Base-by-base conservation (phyloP, 2,113 vertebrate genomes). In the Vombatus ursinus region DNA sequence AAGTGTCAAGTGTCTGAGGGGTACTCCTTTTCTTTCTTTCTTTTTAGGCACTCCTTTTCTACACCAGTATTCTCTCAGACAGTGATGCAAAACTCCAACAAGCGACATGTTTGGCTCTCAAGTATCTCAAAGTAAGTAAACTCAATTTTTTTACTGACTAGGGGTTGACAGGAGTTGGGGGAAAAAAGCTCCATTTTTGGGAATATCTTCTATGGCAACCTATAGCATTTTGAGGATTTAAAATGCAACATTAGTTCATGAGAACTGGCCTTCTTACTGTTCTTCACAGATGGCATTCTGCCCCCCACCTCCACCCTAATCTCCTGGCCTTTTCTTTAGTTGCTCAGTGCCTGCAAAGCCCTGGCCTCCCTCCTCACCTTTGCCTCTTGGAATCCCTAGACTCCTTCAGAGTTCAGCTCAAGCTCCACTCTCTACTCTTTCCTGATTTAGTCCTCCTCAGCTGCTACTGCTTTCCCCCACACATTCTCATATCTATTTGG, bases 61-160 rank as follows among this genome's bases (percentile, higher is more conserved):
- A 99, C 98, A 99, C 99, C 0, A 98, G 99, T 12, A 97, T 94
- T 95, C 95, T 99, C 94, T 98, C 94, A 0, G 97, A 97, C 47
- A 0, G 94, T 0, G 98, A 99, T 0, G 12, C 96, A 0, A 98
- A 97, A 23, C 97, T 99, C 44, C 99, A 99, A 96, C 99, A 98
- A 92, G 99, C 99, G 0, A 99, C 99, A 0, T 99, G 99, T 54
- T 49, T 99, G 97, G 99, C 99, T 10, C 99, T 99, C 0, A 99
- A 99, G 97, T 98, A 99, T 94, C 99, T 99, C 84, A 98, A 98
- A 98, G 99, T 99, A 98, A 99, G 99, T 95, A 9, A 52, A 57
- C 48, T 0, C 2, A 4, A 8, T 6, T 14, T 3, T 7, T 84
- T 84, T 57, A 49, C 52, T 89, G 1, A 0, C 3, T 0, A 0